Conservation (phyloP, 2,888 invertebrate genomes). For the Cephus nigrinus region DNA sequence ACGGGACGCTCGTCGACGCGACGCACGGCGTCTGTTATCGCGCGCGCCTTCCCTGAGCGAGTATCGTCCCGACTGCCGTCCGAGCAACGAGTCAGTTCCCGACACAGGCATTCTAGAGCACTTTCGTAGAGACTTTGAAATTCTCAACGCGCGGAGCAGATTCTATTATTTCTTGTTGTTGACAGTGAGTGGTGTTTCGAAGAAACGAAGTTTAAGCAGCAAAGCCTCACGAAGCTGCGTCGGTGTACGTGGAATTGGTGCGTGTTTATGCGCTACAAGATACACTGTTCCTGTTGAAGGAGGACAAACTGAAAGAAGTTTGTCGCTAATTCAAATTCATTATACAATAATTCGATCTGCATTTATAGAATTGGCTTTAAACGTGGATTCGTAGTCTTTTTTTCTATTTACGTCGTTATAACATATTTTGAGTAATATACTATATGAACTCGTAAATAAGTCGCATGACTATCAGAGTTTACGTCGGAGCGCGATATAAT, state of each 20-base stretch:
- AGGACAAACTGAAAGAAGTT: background rate
- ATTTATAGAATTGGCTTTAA: background rate
- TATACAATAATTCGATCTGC: background rate
- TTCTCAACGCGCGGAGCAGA: background rate
- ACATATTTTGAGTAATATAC: background rate
- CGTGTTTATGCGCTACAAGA: background rate
- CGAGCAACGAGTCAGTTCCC: background rate
- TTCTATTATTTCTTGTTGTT: background rate
- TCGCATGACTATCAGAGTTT: background rate
- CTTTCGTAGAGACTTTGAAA: background rate
- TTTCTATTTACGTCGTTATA: background rate
- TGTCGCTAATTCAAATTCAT: background rate
- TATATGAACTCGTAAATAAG: background rate
- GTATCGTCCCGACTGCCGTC: background rate
- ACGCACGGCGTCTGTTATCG: constrained; percentile 10
- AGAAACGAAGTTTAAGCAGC: background rate
- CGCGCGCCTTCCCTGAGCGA: background rate
- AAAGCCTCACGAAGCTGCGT: background rate
- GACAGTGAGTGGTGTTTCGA: background rate
- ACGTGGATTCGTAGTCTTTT: background rate
- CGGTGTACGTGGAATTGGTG: background rate
- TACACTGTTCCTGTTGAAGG: background rate
- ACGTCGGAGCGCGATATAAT: background rate
- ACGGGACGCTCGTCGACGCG: constrained; percentile 22
- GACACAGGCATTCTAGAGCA: background rate